These are phyloP conservation scores for Epiblema foenella DNA, from an alignment of 2,888 invertebrate species.

Conservation along the genomic window DNA sequence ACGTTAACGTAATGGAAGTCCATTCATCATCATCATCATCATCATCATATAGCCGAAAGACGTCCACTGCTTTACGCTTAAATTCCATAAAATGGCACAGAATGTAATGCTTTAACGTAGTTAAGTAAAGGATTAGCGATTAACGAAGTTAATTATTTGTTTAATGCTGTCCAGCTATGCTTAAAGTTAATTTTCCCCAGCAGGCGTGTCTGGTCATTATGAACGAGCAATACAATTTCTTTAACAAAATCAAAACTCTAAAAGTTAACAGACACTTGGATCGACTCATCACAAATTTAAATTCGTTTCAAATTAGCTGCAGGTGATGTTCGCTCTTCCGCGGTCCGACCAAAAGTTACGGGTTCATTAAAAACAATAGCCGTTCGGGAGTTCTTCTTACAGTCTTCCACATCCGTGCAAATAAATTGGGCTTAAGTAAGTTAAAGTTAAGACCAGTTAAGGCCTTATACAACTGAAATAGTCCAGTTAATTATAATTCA, in stretches of 20 bases:
- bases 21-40: too few relatives aligned
- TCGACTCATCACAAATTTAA: conserved; percentile 49
- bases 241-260: conserved; percentile 5
- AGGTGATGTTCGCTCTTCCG: conserved; percentile 58
- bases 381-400: conserved; percentile 60
- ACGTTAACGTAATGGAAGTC: too few relatives aligned
- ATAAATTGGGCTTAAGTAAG: background rate
- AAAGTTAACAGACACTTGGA: conserved; percentile 51
- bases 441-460: background rate
- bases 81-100: too few relatives aligned
- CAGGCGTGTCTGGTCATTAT: background rate
- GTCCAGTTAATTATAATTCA: conserved; percentile 67
- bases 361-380: conserved; percentile 72
- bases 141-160: too few relatives aligned
- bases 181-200: background rate
- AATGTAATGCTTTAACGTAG: too few relatives aligned
- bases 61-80: too few relatives aligned
- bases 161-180: too few relatives aligned
- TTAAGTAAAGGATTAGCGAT: too few relatives aligned
- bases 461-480: conserved; percentile 30
- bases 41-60: too few relatives aligned
- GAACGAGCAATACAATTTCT: background rate
- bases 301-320: conserved; percentile 58
- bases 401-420: conserved; percentile 13
- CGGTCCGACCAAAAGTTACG: conserved; percentile 54